Evolutionary conservation across 2,113 vertebrate species (phyloP).

Genomic region (Pygoscelis antarcticus): DNA sequence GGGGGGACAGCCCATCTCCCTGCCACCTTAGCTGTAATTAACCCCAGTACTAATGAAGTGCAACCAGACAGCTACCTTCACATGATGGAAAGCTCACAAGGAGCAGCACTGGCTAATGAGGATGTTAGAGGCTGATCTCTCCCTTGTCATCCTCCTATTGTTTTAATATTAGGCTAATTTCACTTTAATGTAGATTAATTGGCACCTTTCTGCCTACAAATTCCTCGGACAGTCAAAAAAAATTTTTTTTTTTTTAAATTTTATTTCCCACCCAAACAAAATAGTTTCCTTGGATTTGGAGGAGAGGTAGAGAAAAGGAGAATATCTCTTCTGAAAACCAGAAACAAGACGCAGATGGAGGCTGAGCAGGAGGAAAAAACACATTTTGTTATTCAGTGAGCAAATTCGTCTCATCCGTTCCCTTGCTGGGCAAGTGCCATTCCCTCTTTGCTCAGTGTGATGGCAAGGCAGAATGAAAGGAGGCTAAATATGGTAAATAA

Average conservation of each 20-base stretch:
- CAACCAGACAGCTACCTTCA: constrained; percentile 51
- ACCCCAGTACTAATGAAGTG: constrained; percentile 69
- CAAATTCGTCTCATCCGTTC: accelerated
- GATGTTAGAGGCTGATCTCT: constrained; percentile 59
- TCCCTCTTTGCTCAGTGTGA: not conserved
- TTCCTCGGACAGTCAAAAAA: not conserved
- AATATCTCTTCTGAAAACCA: not conserved
- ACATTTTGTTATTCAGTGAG: not conserved
- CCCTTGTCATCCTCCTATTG: constrained; percentile 45
- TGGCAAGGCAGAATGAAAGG: not conserved
- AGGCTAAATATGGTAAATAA: not conserved
- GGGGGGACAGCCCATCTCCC: constrained; percentile 1
- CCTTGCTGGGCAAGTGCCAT: not conserved
- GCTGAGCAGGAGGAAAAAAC: not conserved
- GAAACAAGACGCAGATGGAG: not conserved
- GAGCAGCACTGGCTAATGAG: constrained; percentile 66
- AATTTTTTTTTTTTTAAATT: not conserved
- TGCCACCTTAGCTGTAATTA: constrained; percentile 64
- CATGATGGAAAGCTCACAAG: constrained; percentile 35
- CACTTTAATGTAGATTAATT: constrained; percentile 65
- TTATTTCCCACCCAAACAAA: not conserved
- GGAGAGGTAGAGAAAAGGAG: not conserved
- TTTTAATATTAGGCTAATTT: constrained; percentile 69
- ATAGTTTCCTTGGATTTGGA: not conserved
- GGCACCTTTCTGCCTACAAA: not conserved